A percentile compares a stretch with the other conserved stretches of the same genome.
Conservation (phyloP, 2,797 vertebrate species). For the Diceros bicornis region DNA sequence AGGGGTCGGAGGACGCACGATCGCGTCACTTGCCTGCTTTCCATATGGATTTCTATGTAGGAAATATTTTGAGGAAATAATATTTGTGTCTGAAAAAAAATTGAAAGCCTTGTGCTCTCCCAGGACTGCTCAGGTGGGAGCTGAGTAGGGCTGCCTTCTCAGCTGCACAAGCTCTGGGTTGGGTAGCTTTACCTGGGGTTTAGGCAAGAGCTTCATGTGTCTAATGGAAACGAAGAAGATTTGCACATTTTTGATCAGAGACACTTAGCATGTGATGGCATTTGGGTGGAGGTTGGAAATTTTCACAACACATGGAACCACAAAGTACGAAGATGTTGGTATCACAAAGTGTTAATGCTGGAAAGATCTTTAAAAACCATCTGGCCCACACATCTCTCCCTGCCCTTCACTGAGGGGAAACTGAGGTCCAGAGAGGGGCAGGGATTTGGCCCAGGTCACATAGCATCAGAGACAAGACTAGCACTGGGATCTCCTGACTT, state of each 20-base stretch:
- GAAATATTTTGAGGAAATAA: neutral
- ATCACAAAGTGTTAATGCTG: neutral
- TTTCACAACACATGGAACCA: neutral
- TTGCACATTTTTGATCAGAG: neutral
- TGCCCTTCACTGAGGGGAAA: slow-evolving; percentile 44
- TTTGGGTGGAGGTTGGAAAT: neutral
- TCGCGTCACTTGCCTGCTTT: neutral
- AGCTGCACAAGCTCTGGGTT: neutral
- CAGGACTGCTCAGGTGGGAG: neutral
- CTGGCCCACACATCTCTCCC: neutral
- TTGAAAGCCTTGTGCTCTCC: neutral
- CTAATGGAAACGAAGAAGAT: neutral
- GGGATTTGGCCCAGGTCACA: neutral
- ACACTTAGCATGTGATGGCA: neutral
- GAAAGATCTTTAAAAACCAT: slow-evolving; percentile 31
- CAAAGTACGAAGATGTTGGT: neutral
- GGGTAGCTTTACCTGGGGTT: neutral
- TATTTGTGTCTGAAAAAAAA: neutral
- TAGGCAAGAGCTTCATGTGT: neutral
- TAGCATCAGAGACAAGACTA: neutral
- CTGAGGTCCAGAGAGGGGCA: neutral
- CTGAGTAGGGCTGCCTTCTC: neutral
- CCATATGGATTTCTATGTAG: neutral
- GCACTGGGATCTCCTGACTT: neutral
- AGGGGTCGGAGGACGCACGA: rapidly evolving